Evolutionary conservation across 1,140 invertebrate genomes (phyloP).

Genomic region (Hycleus phaleratus): DNA sequence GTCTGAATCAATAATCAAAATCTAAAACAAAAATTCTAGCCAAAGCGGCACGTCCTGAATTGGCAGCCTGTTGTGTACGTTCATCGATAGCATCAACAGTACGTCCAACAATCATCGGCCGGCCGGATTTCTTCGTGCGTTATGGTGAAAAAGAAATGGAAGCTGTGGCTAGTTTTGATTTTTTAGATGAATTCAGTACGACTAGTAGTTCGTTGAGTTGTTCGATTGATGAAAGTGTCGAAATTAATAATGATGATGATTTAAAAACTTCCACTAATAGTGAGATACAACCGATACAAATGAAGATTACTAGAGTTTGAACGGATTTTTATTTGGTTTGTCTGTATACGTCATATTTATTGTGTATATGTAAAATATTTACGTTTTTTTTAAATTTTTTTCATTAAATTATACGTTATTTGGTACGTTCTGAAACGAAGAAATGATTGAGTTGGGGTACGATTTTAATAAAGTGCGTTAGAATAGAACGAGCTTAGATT

Average conservation of each 20-base stretch:
- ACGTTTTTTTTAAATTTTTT: neutral
- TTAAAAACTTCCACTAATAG: slow-evolving; percentile 5
- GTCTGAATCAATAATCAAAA: slow-evolving; percentile 21
- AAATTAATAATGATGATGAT: slow-evolving; percentile 15
- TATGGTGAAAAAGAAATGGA: slow-evolving; percentile 70
- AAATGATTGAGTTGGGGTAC: too few relatives aligned
- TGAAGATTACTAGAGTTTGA: slow-evolving; percentile 19
- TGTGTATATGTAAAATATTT: slow-evolving; percentile 27
- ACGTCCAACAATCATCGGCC: slow-evolving; percentile 62
- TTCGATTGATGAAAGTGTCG: slow-evolving; percentile 40
- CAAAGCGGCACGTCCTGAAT: slow-evolving; percentile 50
- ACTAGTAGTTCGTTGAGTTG: slow-evolving; percentile 43
- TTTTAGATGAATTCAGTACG: slow-evolving; percentile 60
- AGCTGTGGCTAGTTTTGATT: slow-evolving; percentile 70
- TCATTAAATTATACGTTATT: too few relatives aligned
- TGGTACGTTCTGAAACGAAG: too few relatives aligned
- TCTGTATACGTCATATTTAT: slow-evolving; percentile 20
- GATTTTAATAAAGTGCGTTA: slow-evolving; percentile 9
- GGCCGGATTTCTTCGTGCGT: slow-evolving; percentile 65
- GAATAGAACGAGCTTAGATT: slow-evolving; percentile 24
- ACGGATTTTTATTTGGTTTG: slow-evolving; percentile 4
- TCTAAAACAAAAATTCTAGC: slow-evolving; percentile 43
- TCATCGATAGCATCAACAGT: slow-evolving; percentile 26
- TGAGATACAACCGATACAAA: neutral
- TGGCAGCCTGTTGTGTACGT: slow-evolving; percentile 42